phyloP scores from a whole-genome alignment of 1,140 invertebrate species.

The Heterodera schachtii region DNA sequence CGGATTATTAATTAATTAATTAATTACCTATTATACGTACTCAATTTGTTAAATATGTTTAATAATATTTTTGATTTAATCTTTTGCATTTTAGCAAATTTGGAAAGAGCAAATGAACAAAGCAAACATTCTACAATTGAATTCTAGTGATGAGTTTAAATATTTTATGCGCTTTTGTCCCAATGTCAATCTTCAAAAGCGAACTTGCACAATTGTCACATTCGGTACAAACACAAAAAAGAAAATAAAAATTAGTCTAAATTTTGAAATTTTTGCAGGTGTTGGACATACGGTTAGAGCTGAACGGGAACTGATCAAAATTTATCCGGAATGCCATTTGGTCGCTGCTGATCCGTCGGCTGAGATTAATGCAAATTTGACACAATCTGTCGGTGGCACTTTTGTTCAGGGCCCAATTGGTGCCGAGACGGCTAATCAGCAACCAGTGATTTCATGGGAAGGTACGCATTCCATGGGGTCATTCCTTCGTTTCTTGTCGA shows the following conservation, averaged over 20 bases:
- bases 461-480: neutral
- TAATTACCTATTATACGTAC: no score
- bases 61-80: no score
- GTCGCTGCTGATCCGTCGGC: conserved; percentile 10
- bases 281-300: conserved; percentile 22
- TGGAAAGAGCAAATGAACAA: conserved; percentile 19
- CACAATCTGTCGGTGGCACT: conserved; percentile 12
- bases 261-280: conserved; percentile 2
- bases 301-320: conserved; percentile 15
- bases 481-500: no score
- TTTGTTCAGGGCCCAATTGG: conserved; percentile 26
- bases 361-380: conserved; percentile 16
- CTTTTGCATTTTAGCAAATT: neutral
- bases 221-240: neutral
- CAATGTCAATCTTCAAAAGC: neutral
- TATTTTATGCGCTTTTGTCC: conserved; percentile 23
- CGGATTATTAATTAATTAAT: no score
- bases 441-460: conserved; percentile 19
- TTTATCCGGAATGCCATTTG: conserved; percentile 22
- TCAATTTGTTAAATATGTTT: no score
- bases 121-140: conserved; percentile 4
- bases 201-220: conserved; percentile 12
- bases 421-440: neutral
- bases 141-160: conserved; percentile 24
- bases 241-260: neutral